Conservation (phyloP, 2,888 invertebrate genomes). For the Habroteleia sp. region DNA sequence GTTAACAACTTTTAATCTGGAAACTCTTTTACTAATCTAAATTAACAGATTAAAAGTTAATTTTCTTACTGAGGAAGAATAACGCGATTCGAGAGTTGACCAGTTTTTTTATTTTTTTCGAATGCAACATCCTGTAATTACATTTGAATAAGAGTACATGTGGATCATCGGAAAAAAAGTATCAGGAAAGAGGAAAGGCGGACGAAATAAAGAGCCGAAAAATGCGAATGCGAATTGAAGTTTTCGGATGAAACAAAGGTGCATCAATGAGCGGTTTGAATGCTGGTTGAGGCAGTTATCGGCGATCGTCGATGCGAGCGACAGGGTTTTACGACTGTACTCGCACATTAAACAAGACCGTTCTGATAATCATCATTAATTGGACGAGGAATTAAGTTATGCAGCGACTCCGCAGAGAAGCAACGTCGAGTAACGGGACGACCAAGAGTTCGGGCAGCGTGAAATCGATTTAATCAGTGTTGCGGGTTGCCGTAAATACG, state of each 20-base stretch:
- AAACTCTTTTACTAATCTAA: too few relatives aligned
- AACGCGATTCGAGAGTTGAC: too few relatives aligned
- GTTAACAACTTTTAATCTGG: too few relatives aligned
- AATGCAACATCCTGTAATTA: too few relatives aligned
- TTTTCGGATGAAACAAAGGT: slow-evolving; percentile 44
- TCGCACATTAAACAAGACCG: slow-evolving; percentile 61
- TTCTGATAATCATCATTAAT: slow-evolving; percentile 62
- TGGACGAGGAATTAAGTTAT: slow-evolving; percentile 62
- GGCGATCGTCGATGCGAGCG: slow-evolving; percentile 46
- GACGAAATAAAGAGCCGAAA: too few relatives aligned
- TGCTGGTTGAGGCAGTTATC: slow-evolving; percentile 44
- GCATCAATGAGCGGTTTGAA: slow-evolving; percentile 35
- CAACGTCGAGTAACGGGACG: slow-evolving; percentile 28
- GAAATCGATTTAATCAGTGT: slow-evolving; percentile 55
- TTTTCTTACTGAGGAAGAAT: too few relatives aligned
- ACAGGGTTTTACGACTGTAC: slow-evolving; percentile 61
- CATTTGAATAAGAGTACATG: too few relatives aligned
- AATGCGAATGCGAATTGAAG: slow-evolving; percentile 10
- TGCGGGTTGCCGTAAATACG: slow-evolving; percentile 42
- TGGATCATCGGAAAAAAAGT: too few relatives aligned
- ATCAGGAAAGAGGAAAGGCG: too few relatives aligned
- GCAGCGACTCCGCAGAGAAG: slow-evolving; percentile 37
- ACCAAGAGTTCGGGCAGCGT: slow-evolving; percentile 19
- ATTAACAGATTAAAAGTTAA: too few relatives aligned
- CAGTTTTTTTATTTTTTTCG: too few relatives aligned